Base-by-base conservation (phyloP, 2,113 vertebrate genomes). In the Notiomystis cincta region DNA sequence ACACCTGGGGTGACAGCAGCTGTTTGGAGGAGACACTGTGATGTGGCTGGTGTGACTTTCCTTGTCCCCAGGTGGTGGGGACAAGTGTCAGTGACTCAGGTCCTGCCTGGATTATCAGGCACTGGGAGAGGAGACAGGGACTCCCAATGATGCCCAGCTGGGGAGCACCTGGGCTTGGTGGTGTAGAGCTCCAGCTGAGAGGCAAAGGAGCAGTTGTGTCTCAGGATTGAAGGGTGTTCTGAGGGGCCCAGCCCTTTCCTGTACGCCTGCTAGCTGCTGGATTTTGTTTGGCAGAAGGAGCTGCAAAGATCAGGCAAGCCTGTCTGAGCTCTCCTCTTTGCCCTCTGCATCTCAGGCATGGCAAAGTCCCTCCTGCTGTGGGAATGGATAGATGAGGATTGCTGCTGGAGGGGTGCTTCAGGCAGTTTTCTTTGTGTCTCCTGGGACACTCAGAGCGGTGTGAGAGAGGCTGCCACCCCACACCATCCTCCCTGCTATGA, bases 341-440 rank as follows among this genome's bases (percentile, higher is more conserved):
- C 37, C 25, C 40, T 2, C 4, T 23, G 23, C 38, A 5, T 8
- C 16, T 30, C 0, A 0, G 62, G 33, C 21, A 17, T 42, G 54
- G 67, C 67, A 30, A 13, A 80, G 31, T 48, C 42, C 40, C n/a
- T 64, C 10, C 37, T 50, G 42, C 24, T 13, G 2, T 8, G 24
- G 9, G 44, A 53, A 31, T 3, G 10, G 22, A 2, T 8, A 69
- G n/a, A 5, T 37, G 22, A n/a, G n/a, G 31, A 10, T 40, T 47
- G 58, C 37, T 60, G 30, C 77, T 77, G 67, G 35, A 76, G 42
- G 37, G 20, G 3, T 23, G 8, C 19, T 84, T 44, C 3, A 0
- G n/a, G n/a, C 17, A 2, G 0, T 48, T 60, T 87, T 12, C 8
- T 65, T 24, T 69, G 24, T 65, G 45, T 79, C 1, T 0, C 28